These are phyloP conservation scores for Ptyas mucosa DNA, from an alignment of 2,113 vertebrate genomes.

Conservation along the genomic window DNA sequence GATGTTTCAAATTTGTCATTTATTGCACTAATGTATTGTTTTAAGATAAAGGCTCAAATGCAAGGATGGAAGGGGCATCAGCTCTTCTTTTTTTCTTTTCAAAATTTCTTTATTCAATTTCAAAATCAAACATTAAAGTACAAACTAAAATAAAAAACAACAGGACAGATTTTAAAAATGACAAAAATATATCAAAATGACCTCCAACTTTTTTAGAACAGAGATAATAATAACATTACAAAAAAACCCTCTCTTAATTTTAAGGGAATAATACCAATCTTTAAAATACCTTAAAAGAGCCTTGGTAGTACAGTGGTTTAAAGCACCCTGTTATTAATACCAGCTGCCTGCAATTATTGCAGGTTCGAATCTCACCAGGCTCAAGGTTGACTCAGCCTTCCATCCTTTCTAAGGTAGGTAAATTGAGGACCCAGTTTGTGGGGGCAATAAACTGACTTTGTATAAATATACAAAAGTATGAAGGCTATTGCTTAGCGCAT, in stretches of 20 bases:
- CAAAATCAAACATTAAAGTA: neutral
- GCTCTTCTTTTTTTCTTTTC: neutral
- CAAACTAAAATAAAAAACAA: neutral
- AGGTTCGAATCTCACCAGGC: no score
- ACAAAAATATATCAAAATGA: neutral
- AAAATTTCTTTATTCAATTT: neutral
- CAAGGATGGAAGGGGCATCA: neutral
- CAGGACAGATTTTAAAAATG: neutral
- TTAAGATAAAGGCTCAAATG: neutral
- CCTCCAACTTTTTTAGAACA: neutral
- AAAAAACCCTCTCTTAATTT: neutral
- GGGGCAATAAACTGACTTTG: no score
- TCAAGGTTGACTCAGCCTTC: no score
- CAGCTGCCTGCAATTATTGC: no score
- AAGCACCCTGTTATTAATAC: no score
- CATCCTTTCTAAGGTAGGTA: no score
- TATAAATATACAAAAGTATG: no score
- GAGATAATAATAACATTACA: neutral
- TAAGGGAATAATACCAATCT: neutral
- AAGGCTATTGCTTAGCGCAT: no score
- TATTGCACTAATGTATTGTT: neutral
- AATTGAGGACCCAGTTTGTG: no score
- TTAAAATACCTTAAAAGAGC: neutral
- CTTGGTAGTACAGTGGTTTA: no score
- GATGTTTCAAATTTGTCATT: neutral